Evolutionary conservation across 2,797 vertebrate genomes (phyloP), one percentile per base, ranked within the genome.

Genomic region (Cacajao melanocephalus): DNA sequence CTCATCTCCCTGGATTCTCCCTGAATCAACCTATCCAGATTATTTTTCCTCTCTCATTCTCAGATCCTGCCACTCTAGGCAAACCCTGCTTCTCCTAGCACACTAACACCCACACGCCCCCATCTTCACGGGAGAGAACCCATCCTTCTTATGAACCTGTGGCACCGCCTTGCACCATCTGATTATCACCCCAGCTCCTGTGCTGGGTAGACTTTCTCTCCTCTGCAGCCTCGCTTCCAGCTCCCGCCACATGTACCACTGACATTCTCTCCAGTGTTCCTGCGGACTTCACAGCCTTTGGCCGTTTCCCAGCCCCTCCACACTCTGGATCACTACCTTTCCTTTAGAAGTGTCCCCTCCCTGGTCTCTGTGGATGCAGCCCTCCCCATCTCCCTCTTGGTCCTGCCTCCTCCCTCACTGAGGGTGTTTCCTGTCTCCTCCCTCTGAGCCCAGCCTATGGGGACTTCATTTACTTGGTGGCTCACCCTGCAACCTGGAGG

Each of bases 81-180:
- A 84, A 39, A 64, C 28, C 48, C 64, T 36, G 12, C 33, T 52
- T 80, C 61, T 79, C 67, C 26, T 48, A 22, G 57, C 67, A 46
- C n/a, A 46, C 19, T 26, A 5, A 39, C 0, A 0, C 57, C 46
- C 1, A 3, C 67, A 30, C 1, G 4, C 15, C 36, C 22, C 48
- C 22, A 14, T n/a, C 50, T 76, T 22, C 5, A 13, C 1, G 22
- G 46, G 73, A 79, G 33, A 44, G n/a, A 73, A 28, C 28, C 44
- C 26, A 0, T 12, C 50, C 44, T 61, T 52, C 33, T 36, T 41
- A 30, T 30, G 33, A n/a, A 84, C 36, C 55, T 67, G 11, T 3
- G 5, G 7, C 1, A 17, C 61, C 0, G 3, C 20, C 57, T 12
- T 3, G n/a, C 10, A 73, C 46, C 17, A 11, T 10, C 48, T 26